Percentiles rank a stretch among this genome's conserved stretches.
These are phyloP conservation scores for Zosterops lateralis DNA, from an alignment of 2,113 vertebrate species.

Conservation along the genomic window DNA sequence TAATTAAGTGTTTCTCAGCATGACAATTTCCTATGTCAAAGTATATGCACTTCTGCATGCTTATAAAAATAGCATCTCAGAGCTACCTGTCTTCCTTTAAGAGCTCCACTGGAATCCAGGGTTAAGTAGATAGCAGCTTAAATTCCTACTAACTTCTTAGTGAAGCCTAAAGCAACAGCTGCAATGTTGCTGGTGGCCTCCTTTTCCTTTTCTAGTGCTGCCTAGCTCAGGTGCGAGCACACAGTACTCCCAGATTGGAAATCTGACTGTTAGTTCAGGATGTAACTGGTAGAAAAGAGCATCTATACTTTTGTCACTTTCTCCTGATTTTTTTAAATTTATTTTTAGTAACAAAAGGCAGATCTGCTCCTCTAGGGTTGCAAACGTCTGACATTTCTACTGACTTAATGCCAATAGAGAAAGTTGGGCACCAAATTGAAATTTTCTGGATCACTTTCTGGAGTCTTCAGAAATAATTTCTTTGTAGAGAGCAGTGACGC, in stretches of 20 bases:
- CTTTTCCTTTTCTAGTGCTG: not conserved
- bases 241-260: not conserved
- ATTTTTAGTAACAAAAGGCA: not conserved
- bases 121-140: not conserved
- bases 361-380: not conserved
- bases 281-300: not conserved
- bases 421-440: not conserved
- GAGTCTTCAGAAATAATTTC: not conserved
- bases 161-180: not conserved
- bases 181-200: not conserved
- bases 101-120: not conserved
- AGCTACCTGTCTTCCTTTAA: not conserved
- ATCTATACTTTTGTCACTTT: not conserved
- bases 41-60: not conserved
- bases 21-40: not conserved
- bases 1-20: not conserved
- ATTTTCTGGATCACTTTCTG: not conserved
- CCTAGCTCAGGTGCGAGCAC: not conserved
- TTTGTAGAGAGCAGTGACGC: not conserved
- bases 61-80: not conserved
- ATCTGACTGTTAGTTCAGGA: not conserved
- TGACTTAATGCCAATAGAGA: not conserved
- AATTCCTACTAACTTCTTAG: not conserved
- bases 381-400: not conserved
- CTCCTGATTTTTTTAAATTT: not conserved